phyloP scores from a whole-genome alignment of 2,113 vertebrate species.

The Leptobrachium ailaonicum region DNA sequence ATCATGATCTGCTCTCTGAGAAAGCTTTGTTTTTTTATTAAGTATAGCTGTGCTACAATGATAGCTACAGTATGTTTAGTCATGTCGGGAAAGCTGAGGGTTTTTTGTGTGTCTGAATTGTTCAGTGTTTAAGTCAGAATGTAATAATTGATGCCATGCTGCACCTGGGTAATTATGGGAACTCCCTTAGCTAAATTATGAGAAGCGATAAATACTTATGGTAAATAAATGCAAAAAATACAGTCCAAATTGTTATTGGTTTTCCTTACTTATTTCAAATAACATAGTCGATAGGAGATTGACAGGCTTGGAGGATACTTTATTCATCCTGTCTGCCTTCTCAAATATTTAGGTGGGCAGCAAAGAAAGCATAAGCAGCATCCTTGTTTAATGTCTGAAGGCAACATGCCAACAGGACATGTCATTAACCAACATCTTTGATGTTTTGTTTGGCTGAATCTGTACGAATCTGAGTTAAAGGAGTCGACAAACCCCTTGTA shows the following conservation, averaged over 20 bases:
- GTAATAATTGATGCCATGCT: not conserved
- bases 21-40: slow-evolving; percentile 3
- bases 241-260: not conserved
- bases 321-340: too few species aligned
- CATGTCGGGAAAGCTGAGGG: not conserved
- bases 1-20: not conserved
- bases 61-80: not conserved
- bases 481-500: too few species aligned
- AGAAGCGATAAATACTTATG: not conserved
- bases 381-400: too few species aligned
- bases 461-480: too few species aligned
- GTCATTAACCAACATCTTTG: too few species aligned
- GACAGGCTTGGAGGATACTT: too few species aligned
- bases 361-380: too few species aligned
- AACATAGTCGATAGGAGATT: too few species aligned
- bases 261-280: too few species aligned
- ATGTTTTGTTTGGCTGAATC: too few species aligned
- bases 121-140: not conserved
- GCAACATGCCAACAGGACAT: too few species aligned
- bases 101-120: not conserved
- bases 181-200: not conserved
- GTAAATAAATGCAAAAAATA: not conserved
- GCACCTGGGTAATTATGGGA: not conserved
- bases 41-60: not conserved
- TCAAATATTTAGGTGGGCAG: too few species aligned